Conservation (phyloP, 2,888 invertebrate species). For the Dolomedes plantarius region DNA sequence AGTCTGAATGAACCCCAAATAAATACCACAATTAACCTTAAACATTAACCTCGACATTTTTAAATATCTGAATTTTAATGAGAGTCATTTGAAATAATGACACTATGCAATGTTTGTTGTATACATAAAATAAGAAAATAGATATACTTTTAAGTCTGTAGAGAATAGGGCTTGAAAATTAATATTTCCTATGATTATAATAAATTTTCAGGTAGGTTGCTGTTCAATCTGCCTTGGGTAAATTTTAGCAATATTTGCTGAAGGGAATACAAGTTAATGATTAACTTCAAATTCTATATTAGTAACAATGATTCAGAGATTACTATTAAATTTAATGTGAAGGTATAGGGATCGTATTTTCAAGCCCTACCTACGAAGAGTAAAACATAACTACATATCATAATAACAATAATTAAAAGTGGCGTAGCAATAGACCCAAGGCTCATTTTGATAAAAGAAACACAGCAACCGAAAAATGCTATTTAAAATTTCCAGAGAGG, state of each 20-base stretch:
- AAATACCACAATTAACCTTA: no score
- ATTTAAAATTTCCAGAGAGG: no score
- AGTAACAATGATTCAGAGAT: no score
- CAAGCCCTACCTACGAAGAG: constrained; percentile 41
- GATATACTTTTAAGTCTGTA: not conserved
- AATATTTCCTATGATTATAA: not conserved
- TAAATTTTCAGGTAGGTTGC: constrained; percentile 31
- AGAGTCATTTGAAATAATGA: no score
- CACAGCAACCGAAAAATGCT: constrained; percentile 37
- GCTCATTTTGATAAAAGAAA: constrained; percentile 6
- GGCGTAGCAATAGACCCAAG: constrained; percentile 70
- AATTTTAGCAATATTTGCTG: no score
- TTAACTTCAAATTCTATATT: not conserved
- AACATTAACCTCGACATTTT: no score
- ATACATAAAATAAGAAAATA: not conserved
- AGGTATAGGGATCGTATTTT: constrained; percentile 1
- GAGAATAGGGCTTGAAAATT: constrained; percentile 31
- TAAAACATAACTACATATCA: constrained; percentile 29
- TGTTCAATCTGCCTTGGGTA: constrained; percentile 42
- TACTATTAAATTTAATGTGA: no score
- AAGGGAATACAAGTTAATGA: not conserved
- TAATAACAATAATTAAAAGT: constrained; percentile 55
- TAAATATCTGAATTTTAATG: no score
- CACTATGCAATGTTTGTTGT: not conserved
- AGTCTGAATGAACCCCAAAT: no score